A percentile compares a stretch with the other conserved stretches of the same genome.
These are phyloP conservation scores for Drosophila picticornis DNA, from an alignment of 2,888 invertebrate species.

Conservation along the genomic window DNA sequence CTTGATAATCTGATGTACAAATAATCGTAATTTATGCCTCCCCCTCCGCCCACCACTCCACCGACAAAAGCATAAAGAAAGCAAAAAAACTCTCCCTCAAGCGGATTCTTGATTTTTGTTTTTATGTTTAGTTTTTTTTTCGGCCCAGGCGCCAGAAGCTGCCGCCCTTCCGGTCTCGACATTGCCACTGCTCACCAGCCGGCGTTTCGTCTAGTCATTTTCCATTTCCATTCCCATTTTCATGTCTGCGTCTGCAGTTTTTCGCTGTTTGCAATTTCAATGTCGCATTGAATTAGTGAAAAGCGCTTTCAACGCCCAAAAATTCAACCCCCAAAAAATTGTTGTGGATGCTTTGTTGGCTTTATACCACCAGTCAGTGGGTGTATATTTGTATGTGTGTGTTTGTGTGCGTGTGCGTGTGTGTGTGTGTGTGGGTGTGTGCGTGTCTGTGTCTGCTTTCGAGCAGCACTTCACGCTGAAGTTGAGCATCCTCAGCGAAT, in stretches of 20 bases:
- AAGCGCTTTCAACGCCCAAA: slow-evolving; percentile 80
- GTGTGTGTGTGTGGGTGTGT: slow-evolving; percentile 16
- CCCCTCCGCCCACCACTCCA: slow-evolving; percentile 35
- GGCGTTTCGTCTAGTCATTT: slow-evolving; percentile 65
- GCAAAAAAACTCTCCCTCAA: slow-evolving; percentile 22
- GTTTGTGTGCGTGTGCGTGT: slow-evolving; percentile 15
- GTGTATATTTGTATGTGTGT: slow-evolving; percentile 10
- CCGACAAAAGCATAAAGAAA: slow-evolving; percentile 1
- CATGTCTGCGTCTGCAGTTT: slow-evolving; percentile 63
- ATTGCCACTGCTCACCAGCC: slow-evolving; percentile 12
- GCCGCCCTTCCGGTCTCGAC: slow-evolving; percentile 71
- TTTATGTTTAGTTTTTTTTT: not conserved
- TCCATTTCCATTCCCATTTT: slow-evolving; percentile 12
- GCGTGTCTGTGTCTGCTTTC: slow-evolving; percentile 58
- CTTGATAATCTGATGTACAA: slow-evolving; percentile 69
- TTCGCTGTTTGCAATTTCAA: slow-evolving; percentile 78
- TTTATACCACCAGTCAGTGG: slow-evolving; percentile 23
- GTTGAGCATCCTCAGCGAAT: slow-evolving; percentile 69
- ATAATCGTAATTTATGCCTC: slow-evolving; percentile 76
- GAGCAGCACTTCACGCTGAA: slow-evolving; percentile 66
- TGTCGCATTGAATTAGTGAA: slow-evolving; percentile 83
- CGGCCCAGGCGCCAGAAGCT: slow-evolving; percentile 58
- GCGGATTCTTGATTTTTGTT: not conserved
- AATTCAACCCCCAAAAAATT: slow-evolving; percentile 71
- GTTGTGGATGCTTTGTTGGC: slow-evolving; percentile 53